Conservation (phyloP, 2,113 vertebrate species). For the Microcebus murinus region DNA sequence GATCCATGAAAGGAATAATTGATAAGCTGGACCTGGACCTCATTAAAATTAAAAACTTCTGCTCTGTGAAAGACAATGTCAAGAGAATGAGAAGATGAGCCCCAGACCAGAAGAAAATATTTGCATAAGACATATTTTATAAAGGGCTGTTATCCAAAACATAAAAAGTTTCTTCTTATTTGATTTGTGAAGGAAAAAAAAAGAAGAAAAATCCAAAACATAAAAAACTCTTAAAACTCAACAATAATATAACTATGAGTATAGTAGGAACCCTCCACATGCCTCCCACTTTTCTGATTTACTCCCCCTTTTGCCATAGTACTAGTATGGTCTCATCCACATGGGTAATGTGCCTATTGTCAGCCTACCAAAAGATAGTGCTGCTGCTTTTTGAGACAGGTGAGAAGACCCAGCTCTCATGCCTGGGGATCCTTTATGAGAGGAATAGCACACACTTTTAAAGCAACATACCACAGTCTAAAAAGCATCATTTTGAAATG, state of each 20-base stretch:
- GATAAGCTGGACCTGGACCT: background rate
- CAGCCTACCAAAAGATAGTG: constrained; percentile 85
- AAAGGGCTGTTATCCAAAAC: background rate
- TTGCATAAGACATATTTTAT: background rate
- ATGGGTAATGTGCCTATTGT: constrained; percentile 83
- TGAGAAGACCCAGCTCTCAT: constrained; percentile 77
- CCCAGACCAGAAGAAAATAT: background rate
- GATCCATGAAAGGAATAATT: background rate
- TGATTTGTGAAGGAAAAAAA: too few species aligned
- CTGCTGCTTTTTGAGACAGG: constrained; percentile 80
- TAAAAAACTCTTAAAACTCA: background rate
- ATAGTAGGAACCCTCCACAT: constrained; percentile 85
- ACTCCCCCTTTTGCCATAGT: constrained; percentile 78
- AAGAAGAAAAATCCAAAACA: too few species aligned
- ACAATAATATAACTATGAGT: constrained; percentile 82
- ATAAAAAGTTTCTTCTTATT: background rate
- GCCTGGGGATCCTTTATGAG: constrained; percentile 74
- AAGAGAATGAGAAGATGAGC: background rate
- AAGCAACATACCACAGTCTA: constrained; percentile 76
- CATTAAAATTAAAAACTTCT: constrained; percentile 2
- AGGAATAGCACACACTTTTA: constrained; percentile 78
- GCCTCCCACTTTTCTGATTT: constrained; percentile 85
- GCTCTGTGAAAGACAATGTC: background rate
- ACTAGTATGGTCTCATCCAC: constrained; percentile 82
- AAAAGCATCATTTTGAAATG: constrained; percentile 79